Evolutionary conservation across 2,888 invertebrate genomes (phyloP).

Genomic region (Scaptomyza flava): DNA sequence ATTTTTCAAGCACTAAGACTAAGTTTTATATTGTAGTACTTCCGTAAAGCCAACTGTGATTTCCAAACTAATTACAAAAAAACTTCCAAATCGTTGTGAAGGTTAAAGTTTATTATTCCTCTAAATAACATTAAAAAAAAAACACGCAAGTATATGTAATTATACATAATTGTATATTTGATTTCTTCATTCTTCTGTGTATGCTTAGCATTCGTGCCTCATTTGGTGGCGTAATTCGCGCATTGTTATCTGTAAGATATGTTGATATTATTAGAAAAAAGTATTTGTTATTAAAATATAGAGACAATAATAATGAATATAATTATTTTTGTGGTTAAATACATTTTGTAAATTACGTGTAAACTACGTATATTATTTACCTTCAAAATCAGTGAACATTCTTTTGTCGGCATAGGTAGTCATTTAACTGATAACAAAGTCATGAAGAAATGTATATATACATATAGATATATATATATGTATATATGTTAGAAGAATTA

Average conservation of each 20-base stretch:
- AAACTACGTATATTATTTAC: constrained; percentile 60
- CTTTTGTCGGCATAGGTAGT: constrained; percentile 52
- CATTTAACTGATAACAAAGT: constrained; percentile 60
- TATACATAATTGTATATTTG: neutral
- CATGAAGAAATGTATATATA: constrained; percentile 28
- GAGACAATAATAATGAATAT: neutral
- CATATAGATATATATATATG: too few species aligned
- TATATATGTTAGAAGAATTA: constrained; percentile 13
- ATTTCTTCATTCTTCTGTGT: neutral
- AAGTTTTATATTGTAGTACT: too few species aligned
- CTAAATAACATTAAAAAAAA: neutral
- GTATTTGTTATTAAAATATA: neutral
- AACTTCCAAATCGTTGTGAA: neutral
- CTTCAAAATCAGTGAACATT: constrained; percentile 55
- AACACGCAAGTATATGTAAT: neutral
- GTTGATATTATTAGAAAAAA: constrained; percentile 26
- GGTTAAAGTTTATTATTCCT: neutral
- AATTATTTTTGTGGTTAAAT: constrained; percentile 34
- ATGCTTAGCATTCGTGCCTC: constrained; percentile 34
- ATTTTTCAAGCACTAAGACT: too few species aligned
- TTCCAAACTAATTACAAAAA: neutral
- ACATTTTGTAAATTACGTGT: constrained; percentile 52
- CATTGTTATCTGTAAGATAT: constrained; percentile 66
- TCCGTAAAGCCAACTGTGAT: too few species aligned
- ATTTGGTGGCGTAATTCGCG: constrained; percentile 67